Percentiles rank a stretch among this genome's conserved stretches.
phyloP scores from a whole-genome alignment of 2,888 invertebrate species.

The Netelia melanura region DNA sequence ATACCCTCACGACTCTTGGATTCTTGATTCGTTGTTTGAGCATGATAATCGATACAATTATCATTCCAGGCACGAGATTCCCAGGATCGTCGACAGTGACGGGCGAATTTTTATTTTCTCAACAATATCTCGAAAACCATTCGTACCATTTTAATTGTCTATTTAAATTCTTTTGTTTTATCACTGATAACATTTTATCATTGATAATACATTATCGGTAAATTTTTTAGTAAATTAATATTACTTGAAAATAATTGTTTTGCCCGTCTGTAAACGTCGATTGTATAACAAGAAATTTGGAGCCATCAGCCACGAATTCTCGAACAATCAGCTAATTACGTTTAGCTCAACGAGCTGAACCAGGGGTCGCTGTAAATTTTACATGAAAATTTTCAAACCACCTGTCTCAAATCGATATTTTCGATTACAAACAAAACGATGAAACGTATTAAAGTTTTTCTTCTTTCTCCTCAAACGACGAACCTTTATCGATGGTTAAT shows the following conservation, averaged over 20 bases:
- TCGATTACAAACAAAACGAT: slow-evolving; percentile 29
- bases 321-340: background rate
- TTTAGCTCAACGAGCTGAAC: background rate
- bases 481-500: slow-evolving; percentile 46
- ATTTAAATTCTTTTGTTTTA: background rate
- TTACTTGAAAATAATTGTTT: background rate
- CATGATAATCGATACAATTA: slow-evolving; percentile 2
- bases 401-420: background rate
- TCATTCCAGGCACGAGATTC: background rate
- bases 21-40: background rate
- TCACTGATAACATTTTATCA: background rate
- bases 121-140: background rate
- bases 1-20: background rate
- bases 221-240: background rate
- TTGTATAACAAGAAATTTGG: background rate
- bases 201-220: background rate
- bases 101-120: slow-evolving; percentile 4
- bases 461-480: slow-evolving; percentile 41
- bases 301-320: slow-evolving; percentile 5
- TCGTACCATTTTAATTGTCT: background rate
- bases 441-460: slow-evolving; percentile 22
- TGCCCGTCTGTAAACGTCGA: background rate
- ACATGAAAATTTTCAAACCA: background rate
- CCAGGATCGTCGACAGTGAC: background rate
- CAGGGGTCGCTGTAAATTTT: slow-evolving; percentile 12